Percentiles rank a stretch among this genome's conserved stretches.
phyloP scores from a whole-genome alignment of 2,113 vertebrate genomes.

The Mormyrus iriodes region DNA sequence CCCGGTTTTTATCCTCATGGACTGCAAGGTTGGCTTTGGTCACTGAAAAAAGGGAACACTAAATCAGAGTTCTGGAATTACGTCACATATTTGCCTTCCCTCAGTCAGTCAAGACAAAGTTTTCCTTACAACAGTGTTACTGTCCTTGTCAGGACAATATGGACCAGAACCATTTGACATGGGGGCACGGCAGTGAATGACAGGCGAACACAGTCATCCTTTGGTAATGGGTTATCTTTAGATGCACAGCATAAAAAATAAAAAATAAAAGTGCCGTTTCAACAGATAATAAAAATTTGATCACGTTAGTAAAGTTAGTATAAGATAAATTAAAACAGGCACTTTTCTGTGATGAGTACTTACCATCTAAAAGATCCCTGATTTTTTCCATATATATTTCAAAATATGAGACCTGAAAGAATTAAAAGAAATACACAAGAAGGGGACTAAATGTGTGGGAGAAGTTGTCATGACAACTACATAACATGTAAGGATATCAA shows the following conservation, averaged over 20 bases:
- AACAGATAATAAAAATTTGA: background rate
- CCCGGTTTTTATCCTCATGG: conserved; percentile 84
- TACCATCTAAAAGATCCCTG: conserved; percentile 82
- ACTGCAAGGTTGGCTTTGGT: conserved; percentile 85
- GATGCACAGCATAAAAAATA: background rate
- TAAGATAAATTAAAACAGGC: background rate
- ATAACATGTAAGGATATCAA: background rate
- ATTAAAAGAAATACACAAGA: background rate
- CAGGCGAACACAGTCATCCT: background rate
- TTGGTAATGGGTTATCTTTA: background rate
- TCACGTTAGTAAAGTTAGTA: background rate
- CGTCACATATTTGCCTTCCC: background rate
- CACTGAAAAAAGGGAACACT: conserved; percentile 54
- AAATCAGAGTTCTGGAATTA: background rate
- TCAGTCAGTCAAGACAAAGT: background rate
- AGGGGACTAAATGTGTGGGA: background rate
- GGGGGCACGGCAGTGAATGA: background rate
- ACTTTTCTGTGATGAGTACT: conserved; percentile 32
- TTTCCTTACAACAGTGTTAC: background rate
- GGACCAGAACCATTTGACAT: background rate
- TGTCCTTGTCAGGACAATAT: background rate
- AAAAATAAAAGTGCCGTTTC: background rate
- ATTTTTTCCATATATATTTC: conserved; percentile 94
- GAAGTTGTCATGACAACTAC: background rate
- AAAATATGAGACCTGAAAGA: conserved; percentile 80